These are phyloP conservation scores for Acanthochromis polyacanthus DNA, from an alignment of 2,113 vertebrate species.

Conservation along the genomic window DNA sequence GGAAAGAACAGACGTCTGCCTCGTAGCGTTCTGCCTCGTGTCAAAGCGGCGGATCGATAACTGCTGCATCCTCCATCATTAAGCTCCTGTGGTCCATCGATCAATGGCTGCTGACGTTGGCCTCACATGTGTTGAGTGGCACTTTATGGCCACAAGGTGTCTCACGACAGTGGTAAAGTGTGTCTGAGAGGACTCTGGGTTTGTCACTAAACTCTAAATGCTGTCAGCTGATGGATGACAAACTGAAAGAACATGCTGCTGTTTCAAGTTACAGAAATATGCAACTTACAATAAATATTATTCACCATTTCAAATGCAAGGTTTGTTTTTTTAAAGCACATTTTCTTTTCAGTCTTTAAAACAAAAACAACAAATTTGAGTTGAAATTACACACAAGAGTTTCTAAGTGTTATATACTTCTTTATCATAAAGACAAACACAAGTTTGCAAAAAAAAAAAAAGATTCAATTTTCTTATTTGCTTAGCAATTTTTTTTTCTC, in stretches of 20 bases:
- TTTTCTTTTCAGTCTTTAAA: too few relatives aligned
- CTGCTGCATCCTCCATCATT: slow-evolving; percentile 44
- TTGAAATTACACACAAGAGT: too few relatives aligned
- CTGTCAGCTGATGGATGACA: slow-evolving; percentile 15
- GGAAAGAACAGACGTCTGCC: slow-evolving; percentile 27
- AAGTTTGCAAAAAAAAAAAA: too few relatives aligned
- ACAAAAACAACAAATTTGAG: too few relatives aligned
- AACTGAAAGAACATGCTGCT: background rate
- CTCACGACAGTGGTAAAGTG: slow-evolving; percentile 41
- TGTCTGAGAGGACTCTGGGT: slow-evolving; percentile 31
- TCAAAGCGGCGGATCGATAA: slow-evolving; percentile 56
- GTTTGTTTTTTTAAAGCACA: too few relatives aligned
- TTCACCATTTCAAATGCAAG: background rate
- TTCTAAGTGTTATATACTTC: too few relatives aligned
- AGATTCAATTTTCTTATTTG: too few relatives aligned
- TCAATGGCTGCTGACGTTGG: slow-evolving; percentile 52
- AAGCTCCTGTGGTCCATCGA: slow-evolving; percentile 64
- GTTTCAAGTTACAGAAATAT: background rate
- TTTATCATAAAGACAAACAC: too few relatives aligned
- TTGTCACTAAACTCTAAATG: slow-evolving; percentile 12
- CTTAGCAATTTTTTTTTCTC: too few relatives aligned
- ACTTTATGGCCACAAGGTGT: slow-evolving; percentile 76
- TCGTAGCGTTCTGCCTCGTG: slow-evolving; percentile 42
- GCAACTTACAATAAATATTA: background rate
- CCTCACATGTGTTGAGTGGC: slow-evolving; percentile 64